Evolutionary conservation across 2,888 invertebrate genomes (phyloP).

Genomic region (Macroteleia sp.): DNA sequence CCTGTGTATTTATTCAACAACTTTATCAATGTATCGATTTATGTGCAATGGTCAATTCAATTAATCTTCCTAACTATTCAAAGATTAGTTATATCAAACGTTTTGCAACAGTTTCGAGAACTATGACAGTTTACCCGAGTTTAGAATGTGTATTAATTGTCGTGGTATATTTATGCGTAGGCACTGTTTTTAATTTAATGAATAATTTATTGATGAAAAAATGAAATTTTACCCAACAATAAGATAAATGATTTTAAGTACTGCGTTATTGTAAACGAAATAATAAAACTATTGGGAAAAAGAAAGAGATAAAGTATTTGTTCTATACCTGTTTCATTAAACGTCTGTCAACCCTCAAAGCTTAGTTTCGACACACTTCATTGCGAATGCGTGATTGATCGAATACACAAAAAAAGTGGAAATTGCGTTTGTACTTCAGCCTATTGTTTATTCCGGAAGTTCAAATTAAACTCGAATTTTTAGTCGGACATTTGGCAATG

Average conservation of each 20-base stretch:
- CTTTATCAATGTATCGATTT: constrained; percentile 10
- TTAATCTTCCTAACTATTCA: constrained; percentile 4
- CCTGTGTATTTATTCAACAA: constrained; percentile 2
- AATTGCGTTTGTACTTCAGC: constrained; percentile 50
- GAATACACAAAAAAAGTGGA: constrained; percentile 34
- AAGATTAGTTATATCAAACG: constrained; percentile 7
- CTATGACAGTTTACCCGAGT: not conserved
- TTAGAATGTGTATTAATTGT: not conserved
- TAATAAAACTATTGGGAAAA: constrained; percentile 25
- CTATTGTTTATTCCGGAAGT: constrained; percentile 58
- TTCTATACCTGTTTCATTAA: constrained; percentile 32
- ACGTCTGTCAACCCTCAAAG: constrained; percentile 47
- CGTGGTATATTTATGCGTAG: not conserved
- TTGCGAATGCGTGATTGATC: constrained; percentile 43
- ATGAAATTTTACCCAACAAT: constrained; percentile 4
- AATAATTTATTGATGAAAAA: constrained; percentile 1
- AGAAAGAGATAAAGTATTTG: constrained; percentile 23
- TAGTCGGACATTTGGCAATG: constrained; percentile 25
- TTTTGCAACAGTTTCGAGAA: constrained; percentile 5
- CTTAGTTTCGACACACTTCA: constrained; percentile 43
- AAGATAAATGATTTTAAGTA: constrained; percentile 19
- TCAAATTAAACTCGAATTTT: constrained; percentile 53
- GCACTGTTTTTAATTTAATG: not conserved
- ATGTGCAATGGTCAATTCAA: constrained; percentile 22
- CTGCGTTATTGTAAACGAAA: constrained; percentile 22